phyloP scores from a whole-genome alignment of 1,140 invertebrate genomes.

The Drosophila quadrilineata region DNA sequence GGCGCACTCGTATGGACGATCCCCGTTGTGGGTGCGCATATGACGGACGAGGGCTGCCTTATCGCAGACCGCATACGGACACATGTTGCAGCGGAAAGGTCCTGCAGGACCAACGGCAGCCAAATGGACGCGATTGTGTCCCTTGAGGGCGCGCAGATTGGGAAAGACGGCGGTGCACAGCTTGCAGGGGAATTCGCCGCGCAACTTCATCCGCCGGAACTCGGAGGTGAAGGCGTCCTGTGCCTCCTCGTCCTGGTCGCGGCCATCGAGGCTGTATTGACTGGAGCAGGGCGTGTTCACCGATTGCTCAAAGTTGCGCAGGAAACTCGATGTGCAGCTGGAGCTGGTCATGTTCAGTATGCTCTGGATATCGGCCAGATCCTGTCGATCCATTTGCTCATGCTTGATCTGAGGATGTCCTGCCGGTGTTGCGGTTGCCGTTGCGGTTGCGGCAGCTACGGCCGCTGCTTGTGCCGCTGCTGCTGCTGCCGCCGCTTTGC shows the following conservation, averaged over 20 bases:
- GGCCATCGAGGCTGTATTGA: constrained; percentile 69
- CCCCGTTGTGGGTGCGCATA: constrained; percentile 96
- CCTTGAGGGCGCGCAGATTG: constrained; percentile 93
- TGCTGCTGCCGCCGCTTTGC: constrained; percentile 80
- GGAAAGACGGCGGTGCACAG: constrained; percentile 92
- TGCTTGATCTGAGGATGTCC: constrained; percentile 54
- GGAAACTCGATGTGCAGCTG: constrained; percentile 71
- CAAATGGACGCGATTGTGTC: constrained; percentile 91
- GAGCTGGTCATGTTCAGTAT: constrained; percentile 89
- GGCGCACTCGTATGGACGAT: constrained; percentile 95
- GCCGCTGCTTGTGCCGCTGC: not conserved
- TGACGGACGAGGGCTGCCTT: constrained; percentile 94
- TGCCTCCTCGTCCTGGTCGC: constrained; percentile 87
- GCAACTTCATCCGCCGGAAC: constrained; percentile 91
- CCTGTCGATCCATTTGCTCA: constrained; percentile 82
- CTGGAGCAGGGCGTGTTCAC: constrained; percentile 77
- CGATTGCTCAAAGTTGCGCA: constrained; percentile 76
- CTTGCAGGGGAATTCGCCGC: constrained; percentile 93
- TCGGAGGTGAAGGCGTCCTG: constrained; percentile 91
- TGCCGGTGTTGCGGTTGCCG: not conserved
- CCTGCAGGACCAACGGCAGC: constrained; percentile 85
- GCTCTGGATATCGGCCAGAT: constrained; percentile 92
- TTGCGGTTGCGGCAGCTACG: not conserved
- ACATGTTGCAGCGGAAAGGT: constrained; percentile 95
- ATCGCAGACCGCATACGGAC: constrained; percentile 93